Evolutionary conservation across 2,797 vertebrate species (phyloP), one percentile per base, ranked within the genome.

Genomic region (Diceros bicornis): DNA sequence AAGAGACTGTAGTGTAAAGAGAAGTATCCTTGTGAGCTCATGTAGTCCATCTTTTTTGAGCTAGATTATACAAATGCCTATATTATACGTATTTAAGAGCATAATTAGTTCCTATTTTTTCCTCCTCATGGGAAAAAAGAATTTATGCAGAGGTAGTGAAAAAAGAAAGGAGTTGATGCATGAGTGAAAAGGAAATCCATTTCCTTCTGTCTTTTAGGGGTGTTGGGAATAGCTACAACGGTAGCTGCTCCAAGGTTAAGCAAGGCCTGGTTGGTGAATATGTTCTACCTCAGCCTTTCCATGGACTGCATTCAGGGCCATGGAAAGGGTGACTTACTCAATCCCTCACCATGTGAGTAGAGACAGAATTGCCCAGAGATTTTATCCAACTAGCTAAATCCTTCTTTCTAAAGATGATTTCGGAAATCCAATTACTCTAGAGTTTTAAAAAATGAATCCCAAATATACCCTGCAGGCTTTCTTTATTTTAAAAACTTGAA

Each of bases 401-500:
- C 10, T 68, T 37, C 29, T 62, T 62, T 79, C 29, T 66, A 55
- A 96, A 83, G 57, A 81, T n/a, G 44, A 72, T 55, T 92, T 89
- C 61, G 47, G 50, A 66, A 94, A 81, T 84, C 20, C 44, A 95
- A 37, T 69, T 94, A 55, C 1, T 68, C 8, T 66, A 79, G 10
- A 61, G 12, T 44, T 81, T 83, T 34, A 17, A 83, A 89, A 89
- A 94, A 79, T 84, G 17, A 88, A 44, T 95, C 71, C 27, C 21
- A 85, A 95, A 72, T 81, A 81, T 75, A 55, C 8, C 34, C 7
- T 93, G 44, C 27, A 69, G 32, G 2, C 4, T 81, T 55, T 64
- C 14, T 81, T 96, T 95, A 88, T 79, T 95, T 85, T 62, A 74
- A 78, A 89, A 94, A 57, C 10, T 71, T 88, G 41, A 59, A 44